These are phyloP conservation scores for Chironomus tentans DNA, from an alignment of 2,888 invertebrate genomes.

Conservation along the genomic window DNA sequence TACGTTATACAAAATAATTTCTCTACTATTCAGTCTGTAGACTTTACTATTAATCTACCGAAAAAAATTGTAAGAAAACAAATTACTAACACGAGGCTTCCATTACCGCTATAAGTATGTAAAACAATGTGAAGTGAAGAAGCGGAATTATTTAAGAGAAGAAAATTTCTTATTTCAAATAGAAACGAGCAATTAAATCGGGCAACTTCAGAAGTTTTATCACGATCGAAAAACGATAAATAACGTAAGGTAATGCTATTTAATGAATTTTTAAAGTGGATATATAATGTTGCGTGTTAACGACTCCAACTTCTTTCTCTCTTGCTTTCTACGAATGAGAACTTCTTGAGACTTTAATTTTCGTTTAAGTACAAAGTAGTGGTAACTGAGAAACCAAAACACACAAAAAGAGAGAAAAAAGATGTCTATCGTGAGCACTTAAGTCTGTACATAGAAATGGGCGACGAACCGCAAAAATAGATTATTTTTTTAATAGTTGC, in stretches of 20 bases:
- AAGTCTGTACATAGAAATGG: not conserved
- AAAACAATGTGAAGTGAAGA: not conserved
- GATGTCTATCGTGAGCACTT: not conserved
- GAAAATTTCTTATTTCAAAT: not conserved
- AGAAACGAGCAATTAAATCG: slow-evolving; percentile 6
- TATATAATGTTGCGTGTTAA: slow-evolving; percentile 25
- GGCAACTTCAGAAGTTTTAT: slow-evolving; percentile 22
- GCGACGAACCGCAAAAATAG: slow-evolving; percentile 22
- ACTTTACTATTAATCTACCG: too few species aligned
- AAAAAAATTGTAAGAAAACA: not conserved
- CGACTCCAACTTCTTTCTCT: slow-evolving; percentile 2
- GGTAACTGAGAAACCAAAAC: not conserved
- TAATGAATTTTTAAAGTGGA: slow-evolving; percentile 24
- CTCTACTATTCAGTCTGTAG: too few species aligned
- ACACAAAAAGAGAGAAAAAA: not conserved
- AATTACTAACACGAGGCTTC: slow-evolving; percentile 20
- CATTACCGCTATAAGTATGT: not conserved
- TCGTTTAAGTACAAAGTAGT: not conserved
- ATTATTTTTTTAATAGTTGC: not conserved
- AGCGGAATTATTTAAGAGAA: not conserved
- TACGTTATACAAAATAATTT: too few species aligned
- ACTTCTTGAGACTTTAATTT: slow-evolving; percentile 5
- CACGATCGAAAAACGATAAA: slow-evolving; percentile 25
- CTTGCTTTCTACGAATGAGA: not conserved
- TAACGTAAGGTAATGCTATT: slow-evolving; percentile 22